These are phyloP conservation scores for Itoplectis maculator DNA, from an alignment of 2,888 invertebrate species.

Conservation along the genomic window DNA sequence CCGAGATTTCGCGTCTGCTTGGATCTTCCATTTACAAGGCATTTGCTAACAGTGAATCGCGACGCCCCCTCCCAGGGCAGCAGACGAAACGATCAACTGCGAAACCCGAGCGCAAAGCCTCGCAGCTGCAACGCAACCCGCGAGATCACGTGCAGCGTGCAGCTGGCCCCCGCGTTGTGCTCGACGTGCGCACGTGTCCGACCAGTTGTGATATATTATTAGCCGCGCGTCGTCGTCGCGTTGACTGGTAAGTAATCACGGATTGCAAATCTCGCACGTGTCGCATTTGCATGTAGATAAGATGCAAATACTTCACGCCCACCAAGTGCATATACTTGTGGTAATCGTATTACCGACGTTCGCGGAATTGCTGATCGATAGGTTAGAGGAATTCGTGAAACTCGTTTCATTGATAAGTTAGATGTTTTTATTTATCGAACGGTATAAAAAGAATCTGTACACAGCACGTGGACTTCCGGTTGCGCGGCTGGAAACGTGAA, in stretches of 20 bases:
- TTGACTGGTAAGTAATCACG: conserved; percentile 12
- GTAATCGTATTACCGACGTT: neutral
- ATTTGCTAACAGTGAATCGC: no score
- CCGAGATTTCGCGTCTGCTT: no score
- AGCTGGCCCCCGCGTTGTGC: neutral
- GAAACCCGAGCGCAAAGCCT: no score
- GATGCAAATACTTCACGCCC: neutral
- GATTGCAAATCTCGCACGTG: neutral
- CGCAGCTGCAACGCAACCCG: no score
- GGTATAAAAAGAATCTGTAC: conserved; percentile 47
- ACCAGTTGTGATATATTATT: neutral
- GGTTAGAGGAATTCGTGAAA: neutral
- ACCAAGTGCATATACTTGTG: neutral
- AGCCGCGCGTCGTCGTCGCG: neutral
- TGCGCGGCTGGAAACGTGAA: neutral
- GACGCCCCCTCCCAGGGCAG: no score
- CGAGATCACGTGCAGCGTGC: conserved; percentile 9
- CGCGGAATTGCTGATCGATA: neutral
- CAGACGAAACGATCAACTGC: no score
- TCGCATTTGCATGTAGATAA: neutral
- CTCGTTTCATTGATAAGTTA: neutral
- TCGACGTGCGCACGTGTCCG: neutral
- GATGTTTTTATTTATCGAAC: conserved; percentile 29
- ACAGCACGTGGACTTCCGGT: conserved; percentile 6
- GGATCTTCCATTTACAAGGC: no score